phyloP scores from a whole-genome alignment of 1,140 invertebrate species.

The Arion vulgaris region DNA sequence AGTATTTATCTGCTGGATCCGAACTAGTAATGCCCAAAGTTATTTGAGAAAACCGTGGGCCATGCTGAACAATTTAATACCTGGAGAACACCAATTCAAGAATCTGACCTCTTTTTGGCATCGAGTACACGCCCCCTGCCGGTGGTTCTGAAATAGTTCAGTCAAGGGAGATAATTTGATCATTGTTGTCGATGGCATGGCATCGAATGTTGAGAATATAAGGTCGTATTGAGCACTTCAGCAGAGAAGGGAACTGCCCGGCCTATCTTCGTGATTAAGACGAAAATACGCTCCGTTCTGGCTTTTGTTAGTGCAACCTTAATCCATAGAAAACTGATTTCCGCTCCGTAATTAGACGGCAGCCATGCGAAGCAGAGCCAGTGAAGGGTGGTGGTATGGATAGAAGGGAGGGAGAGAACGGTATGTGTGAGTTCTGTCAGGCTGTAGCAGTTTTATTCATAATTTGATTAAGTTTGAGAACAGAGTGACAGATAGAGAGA shows the following conservation, averaged over 20 bases:
- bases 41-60: background rate
- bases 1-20: background rate
- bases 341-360: conserved; percentile 20
- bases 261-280: conserved; percentile 9
- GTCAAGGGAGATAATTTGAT: conserved; percentile 10
- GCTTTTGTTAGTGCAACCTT: conserved; percentile 4
- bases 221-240: conserved; percentile 13
- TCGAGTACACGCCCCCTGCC: conserved; percentile 6
- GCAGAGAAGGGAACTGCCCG: background rate
- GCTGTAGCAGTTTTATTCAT: background rate
- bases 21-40: background rate
- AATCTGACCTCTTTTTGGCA: background rate
- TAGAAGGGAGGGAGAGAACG: background rate
- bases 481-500: background rate
- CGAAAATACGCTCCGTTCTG: background rate
- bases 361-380: background rate
- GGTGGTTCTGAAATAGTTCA: background rate
- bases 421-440: background rate
- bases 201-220: background rate
- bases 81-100: background rate
- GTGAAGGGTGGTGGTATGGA: background rate
- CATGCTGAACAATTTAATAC: conserved; percentile 6
- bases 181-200: conserved; percentile 5
- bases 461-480: background rate
- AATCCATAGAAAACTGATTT: conserved; percentile 26